Evolutionary conservation across 2,113 vertebrate genomes (phyloP).

Genomic region (Spheniscus mendiculus): DNA sequence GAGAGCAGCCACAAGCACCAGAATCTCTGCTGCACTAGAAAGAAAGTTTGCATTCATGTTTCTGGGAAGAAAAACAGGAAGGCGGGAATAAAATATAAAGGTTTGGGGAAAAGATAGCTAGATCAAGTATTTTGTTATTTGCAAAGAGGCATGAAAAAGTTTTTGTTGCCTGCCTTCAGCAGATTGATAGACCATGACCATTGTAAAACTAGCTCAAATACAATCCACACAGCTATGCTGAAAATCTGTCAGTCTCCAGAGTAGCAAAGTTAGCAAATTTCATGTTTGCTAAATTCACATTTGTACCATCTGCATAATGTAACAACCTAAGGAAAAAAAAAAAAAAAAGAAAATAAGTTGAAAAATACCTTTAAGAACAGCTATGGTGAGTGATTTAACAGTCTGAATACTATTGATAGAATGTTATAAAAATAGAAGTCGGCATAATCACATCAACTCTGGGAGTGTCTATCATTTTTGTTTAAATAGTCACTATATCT

Average conservation of each 20-base stretch:
- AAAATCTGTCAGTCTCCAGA: not conserved
- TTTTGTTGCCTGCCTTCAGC: not conserved
- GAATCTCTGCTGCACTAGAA: not conserved
- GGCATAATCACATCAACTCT: not conserved
- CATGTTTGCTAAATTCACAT: not conserved
- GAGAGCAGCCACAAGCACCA: not conserved
- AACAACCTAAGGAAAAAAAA: not conserved
- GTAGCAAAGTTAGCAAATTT: not conserved
- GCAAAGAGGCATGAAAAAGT: not conserved
- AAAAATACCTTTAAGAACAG: not conserved
- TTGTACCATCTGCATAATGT: not conserved
- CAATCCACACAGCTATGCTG: not conserved
- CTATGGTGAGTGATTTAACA: not conserved
- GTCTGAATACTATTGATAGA: not conserved
- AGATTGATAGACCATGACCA: not conserved
- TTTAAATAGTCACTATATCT: slow-evolving; percentile 1
- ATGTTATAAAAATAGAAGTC: not conserved
- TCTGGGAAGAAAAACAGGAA: not conserved
- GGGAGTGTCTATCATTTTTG: not conserved
- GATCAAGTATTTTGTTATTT: not conserved
- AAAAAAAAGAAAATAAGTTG: not conserved
- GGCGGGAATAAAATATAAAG: not conserved
- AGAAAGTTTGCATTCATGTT: not conserved
- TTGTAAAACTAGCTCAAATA: not conserved
- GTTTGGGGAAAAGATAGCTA: not conserved